Conservation (phyloP, 2,113 vertebrate species). For the Anhinga anhinga region DNA sequence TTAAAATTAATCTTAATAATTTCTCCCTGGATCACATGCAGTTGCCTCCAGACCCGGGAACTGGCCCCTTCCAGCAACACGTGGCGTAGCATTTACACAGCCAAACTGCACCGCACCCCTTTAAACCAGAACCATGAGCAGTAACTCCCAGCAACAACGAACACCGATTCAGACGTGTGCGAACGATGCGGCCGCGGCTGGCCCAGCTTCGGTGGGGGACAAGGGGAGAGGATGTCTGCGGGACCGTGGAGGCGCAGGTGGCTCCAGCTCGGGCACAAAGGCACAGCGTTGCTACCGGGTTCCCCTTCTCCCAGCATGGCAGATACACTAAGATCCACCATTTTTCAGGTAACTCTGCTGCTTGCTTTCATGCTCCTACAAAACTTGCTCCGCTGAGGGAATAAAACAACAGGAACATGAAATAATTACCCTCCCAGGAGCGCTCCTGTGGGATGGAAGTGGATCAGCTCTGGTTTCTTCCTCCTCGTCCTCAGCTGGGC, state of each 20-base stretch:
- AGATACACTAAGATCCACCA: not conserved
- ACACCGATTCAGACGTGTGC: not conserved
- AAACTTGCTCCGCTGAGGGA: not conserved
- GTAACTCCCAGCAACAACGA: not conserved
- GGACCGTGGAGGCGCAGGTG: accelerated
- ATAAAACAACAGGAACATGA: not conserved
- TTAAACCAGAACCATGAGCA: not conserved
- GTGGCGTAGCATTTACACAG: not conserved
- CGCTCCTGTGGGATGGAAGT: not conserved
- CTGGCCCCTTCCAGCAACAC: not conserved
- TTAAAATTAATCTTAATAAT: not conserved
- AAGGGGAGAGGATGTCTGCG: not conserved
- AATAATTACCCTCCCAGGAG: not conserved
- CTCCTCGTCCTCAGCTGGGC: not conserved
- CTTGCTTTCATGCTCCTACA: not conserved
- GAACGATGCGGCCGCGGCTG: not conserved
- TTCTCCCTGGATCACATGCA: not conserved
- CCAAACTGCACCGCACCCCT: not conserved
- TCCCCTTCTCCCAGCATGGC: not conserved
- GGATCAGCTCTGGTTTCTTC: not conserved
- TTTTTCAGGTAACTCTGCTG: not conserved
- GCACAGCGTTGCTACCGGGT: accelerated
- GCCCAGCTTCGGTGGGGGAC: not conserved
- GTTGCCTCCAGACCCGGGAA: not conserved
- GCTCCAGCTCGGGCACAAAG: not conserved